phyloP scores from a whole-genome alignment of 2,113 vertebrate genomes.

The Castor canadensis region DNA sequence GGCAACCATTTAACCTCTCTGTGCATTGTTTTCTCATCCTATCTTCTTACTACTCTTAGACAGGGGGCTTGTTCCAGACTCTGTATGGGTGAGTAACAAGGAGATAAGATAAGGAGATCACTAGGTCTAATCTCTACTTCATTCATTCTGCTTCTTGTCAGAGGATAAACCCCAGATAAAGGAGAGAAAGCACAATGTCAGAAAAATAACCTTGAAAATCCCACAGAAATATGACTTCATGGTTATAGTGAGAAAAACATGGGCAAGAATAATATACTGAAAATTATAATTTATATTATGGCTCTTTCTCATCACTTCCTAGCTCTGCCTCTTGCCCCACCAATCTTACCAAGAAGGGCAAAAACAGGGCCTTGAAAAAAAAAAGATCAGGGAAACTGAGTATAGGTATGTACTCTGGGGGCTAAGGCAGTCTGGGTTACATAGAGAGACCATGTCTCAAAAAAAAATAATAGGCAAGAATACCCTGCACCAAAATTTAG shows the following conservation, averaged over 20 bases:
- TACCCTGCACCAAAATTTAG: neutral
- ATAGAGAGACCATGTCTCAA: too few species aligned
- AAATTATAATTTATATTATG: neutral
- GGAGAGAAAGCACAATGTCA: neutral
- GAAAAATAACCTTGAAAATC: neutral
- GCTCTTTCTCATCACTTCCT: neutral
- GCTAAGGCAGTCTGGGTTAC: too few species aligned
- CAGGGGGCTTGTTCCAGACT: neutral
- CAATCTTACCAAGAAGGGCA: neutral
- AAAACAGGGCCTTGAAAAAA: neutral
- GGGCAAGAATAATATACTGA: neutral
- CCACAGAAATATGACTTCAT: neutral
- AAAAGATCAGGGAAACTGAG: too few species aligned
- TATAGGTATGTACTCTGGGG: too few species aligned
- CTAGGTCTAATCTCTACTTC: neutral
- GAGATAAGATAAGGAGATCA: neutral
- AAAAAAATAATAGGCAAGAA: too few species aligned
- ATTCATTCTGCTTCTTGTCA: slow-evolving; percentile 25
- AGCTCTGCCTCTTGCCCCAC: accelerated
- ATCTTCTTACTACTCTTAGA: neutral
- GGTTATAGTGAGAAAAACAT: neutral
- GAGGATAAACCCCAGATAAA: neutral
- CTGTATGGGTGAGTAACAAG: neutral
- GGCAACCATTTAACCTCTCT: neutral
- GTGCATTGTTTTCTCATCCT: neutral